Evolutionary conservation across 2,888 invertebrate genomes (phyloP).

Genomic region (Drosophila putrida): DNA sequence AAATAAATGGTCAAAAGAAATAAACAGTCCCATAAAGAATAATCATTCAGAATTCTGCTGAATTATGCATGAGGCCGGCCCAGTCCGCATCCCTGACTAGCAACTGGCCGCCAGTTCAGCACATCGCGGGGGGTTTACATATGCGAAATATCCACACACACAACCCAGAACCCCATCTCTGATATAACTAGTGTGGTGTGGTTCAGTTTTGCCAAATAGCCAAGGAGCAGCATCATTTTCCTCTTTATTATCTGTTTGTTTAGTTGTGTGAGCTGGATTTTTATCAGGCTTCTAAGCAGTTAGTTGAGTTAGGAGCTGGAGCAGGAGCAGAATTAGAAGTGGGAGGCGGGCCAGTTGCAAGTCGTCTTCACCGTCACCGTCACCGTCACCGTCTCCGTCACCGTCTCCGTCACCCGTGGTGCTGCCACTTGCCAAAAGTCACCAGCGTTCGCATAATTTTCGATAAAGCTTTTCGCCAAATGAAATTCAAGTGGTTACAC

Average conservation of each 20-base stretch:
- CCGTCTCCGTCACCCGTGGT: constrained; percentile 47
- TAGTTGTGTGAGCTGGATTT: constrained; percentile 76
- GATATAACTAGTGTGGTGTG: not conserved
- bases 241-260: constrained; percentile 80
- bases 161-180: not conserved
- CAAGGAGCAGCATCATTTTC: constrained; percentile 70
- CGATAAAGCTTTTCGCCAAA: constrained; percentile 84
- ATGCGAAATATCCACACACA: constrained; percentile 68
- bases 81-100: constrained; percentile 32
- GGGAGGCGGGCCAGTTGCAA: constrained; percentile 16
- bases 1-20: constrained; percentile 85
- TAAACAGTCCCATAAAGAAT: constrained; percentile 86
- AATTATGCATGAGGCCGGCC: constrained; percentile 84
- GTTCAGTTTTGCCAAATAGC: constrained; percentile 21
- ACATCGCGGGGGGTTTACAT: constrained; percentile 67
- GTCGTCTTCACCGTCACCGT: constrained; percentile 20
- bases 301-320: constrained; percentile 38
- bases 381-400: constrained; percentile 36
- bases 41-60: constrained; percentile 85
- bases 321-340: not conserved
- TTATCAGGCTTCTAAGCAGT: constrained; percentile 78
- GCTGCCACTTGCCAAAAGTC: constrained; percentile 75
- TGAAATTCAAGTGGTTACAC: constrained; percentile 83
- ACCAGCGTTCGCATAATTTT: constrained; percentile 81
- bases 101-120: constrained; percentile 61